Percentiles rank a stretch among this genome's conserved stretches.
These are phyloP conservation scores for Andrena marginata DNA, from an alignment of 2,888 invertebrate genomes.

Conservation along the genomic window DNA sequence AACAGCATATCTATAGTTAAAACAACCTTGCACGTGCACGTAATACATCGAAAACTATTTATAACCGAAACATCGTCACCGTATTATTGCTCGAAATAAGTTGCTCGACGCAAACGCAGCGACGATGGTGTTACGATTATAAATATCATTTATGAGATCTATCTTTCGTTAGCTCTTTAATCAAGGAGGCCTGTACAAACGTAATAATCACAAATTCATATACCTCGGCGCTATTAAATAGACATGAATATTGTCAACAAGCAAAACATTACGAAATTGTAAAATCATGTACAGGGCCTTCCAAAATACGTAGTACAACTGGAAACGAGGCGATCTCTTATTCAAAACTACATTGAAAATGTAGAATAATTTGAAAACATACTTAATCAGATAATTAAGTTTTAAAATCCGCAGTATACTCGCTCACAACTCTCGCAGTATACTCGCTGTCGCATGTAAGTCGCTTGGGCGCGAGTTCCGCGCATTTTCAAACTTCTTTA, in stretches of 20 bases:
- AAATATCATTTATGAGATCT: constrained; percentile 51
- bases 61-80: constrained; percentile 71
- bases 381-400: neutral
- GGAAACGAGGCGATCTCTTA: neutral
- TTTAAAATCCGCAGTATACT: neutral
- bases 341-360: too few species aligned
- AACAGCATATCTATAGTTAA: constrained; percentile 69
- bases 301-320: neutral
- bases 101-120: constrained; percentile 49
- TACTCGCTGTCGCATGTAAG: neutral
- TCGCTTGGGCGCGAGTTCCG: neutral
- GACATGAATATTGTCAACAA: neutral
- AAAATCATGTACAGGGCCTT: too few species aligned
- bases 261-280: too few species aligned
- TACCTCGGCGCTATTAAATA: too few species aligned
- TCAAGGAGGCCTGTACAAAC: neutral
- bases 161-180: constrained; percentile 3
- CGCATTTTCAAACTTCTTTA: neutral
- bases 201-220: neutral
- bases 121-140: constrained; percentile 50
- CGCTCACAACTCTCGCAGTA: neutral
- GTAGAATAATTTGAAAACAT: too few species aligned
- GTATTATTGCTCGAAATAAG: constrained; percentile 76
- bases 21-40: constrained; percentile 76
- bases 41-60: constrained; percentile 77